phyloP scores from a whole-genome alignment of 2,888 invertebrate species.

The Drosophila anomelani region DNA sequence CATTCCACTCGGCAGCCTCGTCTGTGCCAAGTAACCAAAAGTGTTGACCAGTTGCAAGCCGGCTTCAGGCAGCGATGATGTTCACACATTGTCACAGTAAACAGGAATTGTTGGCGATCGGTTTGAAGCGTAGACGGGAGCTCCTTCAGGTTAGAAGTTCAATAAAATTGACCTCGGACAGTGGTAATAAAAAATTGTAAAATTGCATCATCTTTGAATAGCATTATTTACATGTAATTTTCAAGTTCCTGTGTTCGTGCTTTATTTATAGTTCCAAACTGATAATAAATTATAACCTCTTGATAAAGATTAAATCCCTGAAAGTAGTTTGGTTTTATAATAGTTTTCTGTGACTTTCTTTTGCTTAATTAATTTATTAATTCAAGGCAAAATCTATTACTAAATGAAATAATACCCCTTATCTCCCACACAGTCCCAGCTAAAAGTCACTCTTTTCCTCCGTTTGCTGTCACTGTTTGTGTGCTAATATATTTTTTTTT shows the following conservation, averaged over 20 bases:
- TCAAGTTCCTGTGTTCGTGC: neutral
- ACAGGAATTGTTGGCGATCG: neutral
- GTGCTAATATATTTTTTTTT: neutral
- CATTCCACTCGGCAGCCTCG: neutral
- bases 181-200: neutral
- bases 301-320: too few species aligned
- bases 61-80: constrained; percentile 21
- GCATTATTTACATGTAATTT: neutral
- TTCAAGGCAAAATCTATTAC: neutral
- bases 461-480: neutral
- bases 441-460: neutral
- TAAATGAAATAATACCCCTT: neutral
- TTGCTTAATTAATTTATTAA: too few species aligned
- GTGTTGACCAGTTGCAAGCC: constrained; percentile 26
- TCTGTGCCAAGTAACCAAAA: constrained; percentile 17
- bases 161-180: neutral
- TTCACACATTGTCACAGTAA: constrained; percentile 10
- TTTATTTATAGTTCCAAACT: neutral
- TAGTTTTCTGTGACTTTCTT: too few species aligned
- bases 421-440: neutral
- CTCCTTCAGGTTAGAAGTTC: neutral
- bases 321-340: neutral
- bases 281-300: neutral
- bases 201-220: neutral
- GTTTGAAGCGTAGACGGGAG: neutral